phyloP scores from a whole-genome alignment of 2,113 vertebrate genomes.

The Mastomys natalensis region DNA sequence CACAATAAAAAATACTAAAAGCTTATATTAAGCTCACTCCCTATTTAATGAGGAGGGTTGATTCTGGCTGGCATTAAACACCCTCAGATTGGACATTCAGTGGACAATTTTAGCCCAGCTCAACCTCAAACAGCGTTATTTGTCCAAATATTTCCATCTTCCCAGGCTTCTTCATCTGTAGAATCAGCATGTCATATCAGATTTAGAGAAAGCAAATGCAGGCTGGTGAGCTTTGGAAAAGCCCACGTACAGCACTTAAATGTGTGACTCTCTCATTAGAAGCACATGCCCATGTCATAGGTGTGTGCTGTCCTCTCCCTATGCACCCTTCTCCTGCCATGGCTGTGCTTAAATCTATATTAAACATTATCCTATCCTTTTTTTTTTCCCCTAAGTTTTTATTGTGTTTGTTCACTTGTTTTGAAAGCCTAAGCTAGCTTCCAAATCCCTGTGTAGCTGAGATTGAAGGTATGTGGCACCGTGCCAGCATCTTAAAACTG shows the following conservation, averaged over 20 bases:
- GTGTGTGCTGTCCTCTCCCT: too few species aligned
- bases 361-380: background rate
- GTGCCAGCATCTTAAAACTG: background rate
- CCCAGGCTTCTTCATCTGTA: background rate
- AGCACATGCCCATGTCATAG: background rate
- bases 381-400: background rate
- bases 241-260: background rate
- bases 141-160: background rate
- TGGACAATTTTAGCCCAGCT: background rate
- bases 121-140: background rate
- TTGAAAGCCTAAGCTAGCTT: background rate
- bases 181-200: background rate
- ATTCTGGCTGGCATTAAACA: background rate
- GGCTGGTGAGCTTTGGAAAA: background rate
- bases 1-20: background rate
- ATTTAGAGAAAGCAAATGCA: background rate
- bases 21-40: too few species aligned
- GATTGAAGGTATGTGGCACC: background rate
- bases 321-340: background rate
- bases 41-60: background rate
- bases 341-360: background rate
- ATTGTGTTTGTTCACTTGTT: background rate
- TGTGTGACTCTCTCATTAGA: background rate
- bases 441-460: background rate
- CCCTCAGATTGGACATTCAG: too few species aligned